Base-by-base conservation (phyloP, 2,113 vertebrate species). In the Caloenas nicobarica region DNA sequence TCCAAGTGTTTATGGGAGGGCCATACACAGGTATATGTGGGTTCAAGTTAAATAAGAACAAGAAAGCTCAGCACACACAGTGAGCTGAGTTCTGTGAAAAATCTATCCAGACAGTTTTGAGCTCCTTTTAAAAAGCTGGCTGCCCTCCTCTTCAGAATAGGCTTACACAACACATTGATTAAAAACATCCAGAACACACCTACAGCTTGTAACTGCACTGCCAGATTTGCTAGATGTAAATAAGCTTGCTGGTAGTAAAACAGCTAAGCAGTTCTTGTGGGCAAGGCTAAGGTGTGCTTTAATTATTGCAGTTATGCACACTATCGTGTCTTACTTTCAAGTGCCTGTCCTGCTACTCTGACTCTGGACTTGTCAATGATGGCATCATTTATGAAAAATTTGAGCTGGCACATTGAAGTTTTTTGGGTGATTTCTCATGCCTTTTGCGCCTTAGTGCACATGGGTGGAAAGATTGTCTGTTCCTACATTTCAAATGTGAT, bases 341-440 rank as follows among this genome's bases (percentile, higher is more conserved):
- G 96, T 96, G 95, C 95, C 93, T 96, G 78, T 81, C 25, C 31
- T 50, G 51, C 51, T 89, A 34, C 73, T 96, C 91, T 76, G 70
- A 38, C 76, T n/a, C 36, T 51, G 51, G 61, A 79, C 11, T 24
- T 50, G 40, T 79, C 38, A 34, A 23, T 44, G 53, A n/a, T 76
- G 57, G 50, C 13, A 33, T 71, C 61, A 38, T 57, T 38, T 56
- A 40, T 11, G n/a, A 69, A 70, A 84, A 79, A 22, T 42, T 33
- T 40, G n/a, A 91, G 51, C 66, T 61, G 36, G 57, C 33, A 79
- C 28, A 15, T 2, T 33, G 34, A 62, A 93, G 40, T 91, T 73
- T 31, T 54, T 74, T 46, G 60, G 51, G 51, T 38, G 51, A 64
- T 91, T 81, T 74, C 42, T 72, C 36, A 8, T 2, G 3, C 74